Conservation (phyloP, 2,113 vertebrate genomes). For the Microtus montanus region DNA sequence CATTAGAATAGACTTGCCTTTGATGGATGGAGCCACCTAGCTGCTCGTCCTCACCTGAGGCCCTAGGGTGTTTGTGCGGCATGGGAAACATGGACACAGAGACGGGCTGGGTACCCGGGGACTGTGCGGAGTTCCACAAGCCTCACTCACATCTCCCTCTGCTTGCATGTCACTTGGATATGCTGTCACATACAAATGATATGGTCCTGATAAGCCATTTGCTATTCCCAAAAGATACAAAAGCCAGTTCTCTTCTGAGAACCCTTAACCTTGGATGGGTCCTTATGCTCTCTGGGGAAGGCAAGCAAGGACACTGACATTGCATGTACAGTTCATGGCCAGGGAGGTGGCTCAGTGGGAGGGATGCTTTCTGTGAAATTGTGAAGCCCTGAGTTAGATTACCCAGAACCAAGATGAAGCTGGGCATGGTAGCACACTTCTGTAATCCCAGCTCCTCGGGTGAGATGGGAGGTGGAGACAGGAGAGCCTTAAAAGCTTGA, state of each 20-base stretch:
- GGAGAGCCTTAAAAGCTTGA: not conserved
- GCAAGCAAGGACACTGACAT: not conserved
- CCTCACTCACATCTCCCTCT: not conserved
- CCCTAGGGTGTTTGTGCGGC: not conserved
- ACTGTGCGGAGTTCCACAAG: no score
- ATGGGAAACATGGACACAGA: not conserved
- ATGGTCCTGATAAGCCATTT: not conserved
- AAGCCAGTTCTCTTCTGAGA: not conserved
- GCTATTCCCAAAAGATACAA: not conserved
- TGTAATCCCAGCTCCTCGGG: not conserved
- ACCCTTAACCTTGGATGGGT: not conserved
- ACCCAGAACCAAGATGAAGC: not conserved
- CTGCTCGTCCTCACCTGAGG: no score
- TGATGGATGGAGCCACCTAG: not conserved
- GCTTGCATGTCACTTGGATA: not conserved
- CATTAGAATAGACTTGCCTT: not conserved
- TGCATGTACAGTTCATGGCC: not conserved
- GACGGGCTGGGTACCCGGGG: not conserved
- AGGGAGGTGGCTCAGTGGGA: not conserved
- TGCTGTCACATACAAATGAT: not conserved
- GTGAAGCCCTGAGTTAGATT: not conserved
- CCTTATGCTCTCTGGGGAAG: not conserved
- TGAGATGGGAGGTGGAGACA: not conserved
- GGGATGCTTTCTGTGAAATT: not conserved
- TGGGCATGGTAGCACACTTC: not conserved